Base-by-base conservation (phyloP, 2,888 invertebrate species). In the Parascotia fuliginaria region DNA sequence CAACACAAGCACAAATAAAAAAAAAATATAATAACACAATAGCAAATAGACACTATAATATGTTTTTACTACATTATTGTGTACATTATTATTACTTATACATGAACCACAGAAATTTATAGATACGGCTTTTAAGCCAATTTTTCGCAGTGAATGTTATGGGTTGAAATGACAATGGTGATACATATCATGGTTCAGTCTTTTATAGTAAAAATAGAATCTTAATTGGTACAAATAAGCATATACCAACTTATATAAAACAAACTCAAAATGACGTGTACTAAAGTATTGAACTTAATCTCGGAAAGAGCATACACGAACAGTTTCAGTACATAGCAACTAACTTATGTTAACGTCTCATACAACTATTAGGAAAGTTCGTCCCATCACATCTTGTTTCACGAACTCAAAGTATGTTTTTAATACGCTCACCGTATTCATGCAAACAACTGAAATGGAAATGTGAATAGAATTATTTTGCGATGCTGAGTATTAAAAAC, bases 401-500 rank as follows among this genome's bases (percentile, higher is more conserved):
- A 46, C 38, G 52, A 68, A 61, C 49, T 48, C 59, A 19, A 61
- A 62, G 51, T 61, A 56, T 61, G 65, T 65, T 68, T 64, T 64
- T 66, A 61, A 68, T 68, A 65, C 52, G 34, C 55, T 60, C 47
- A 15, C 42, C 27, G 49, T 61, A 68, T 68, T 68, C 65, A 66
- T 54, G 41, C 47, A 68, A 68, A 68, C 56, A 68, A 65, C 61
- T 61, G 51, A 52, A 50, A 65, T 52, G 62, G 59, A 66, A 66
- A 61, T 67, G 44, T 48, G 44, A 64, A 67, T 55, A 61, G 65
- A 66, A 68, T 66, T 59, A 64, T 64, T 64, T 46, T 49, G 60
- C 46, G 55, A 41, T 19, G 24, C 37, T 32, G 58, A 50, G 65
- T 58, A 60, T 67, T 65, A 68, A 75, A 74, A 77, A 70, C 68